Evolutionary conservation across 2,888 invertebrate genomes (phyloP), one percentile per base, ranked within the genome.

Genomic region (Glomeris marginata): DNA sequence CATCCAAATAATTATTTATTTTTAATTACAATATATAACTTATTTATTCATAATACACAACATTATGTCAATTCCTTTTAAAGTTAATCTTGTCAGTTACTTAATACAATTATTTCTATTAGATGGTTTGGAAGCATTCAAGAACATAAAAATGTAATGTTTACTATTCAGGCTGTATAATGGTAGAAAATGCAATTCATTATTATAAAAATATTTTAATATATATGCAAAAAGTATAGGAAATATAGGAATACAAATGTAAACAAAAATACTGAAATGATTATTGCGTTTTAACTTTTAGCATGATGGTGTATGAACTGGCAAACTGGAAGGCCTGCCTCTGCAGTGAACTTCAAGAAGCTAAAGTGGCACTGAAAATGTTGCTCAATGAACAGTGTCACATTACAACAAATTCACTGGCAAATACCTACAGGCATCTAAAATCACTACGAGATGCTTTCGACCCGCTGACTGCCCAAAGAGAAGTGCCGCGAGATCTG

Each of bases 271-370:
- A 36, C 20, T 35, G 36, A 16, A 35, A 13, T 22, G 28, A 18
- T n/a, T 35, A 34, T 22, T n/a, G 18, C 41, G 22, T 34, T 41
- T 28, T 21, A n/a, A 21, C n/a, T 2, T 35, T 35, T 62, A 90
- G 91, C 65, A 76, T 91, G 51, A 85, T 92, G 82, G 83, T 90
- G 1, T 91, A 92, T 69, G 91, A 92, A 69, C 67, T 91, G 56
- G 88, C 88, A 0, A 75, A 79, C 58, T 86, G 86, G 77, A 88
- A 90, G 65, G 83, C 83, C 44, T 75, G 79, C 49, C 70, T 90
- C 21, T 77, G 77, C 10, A 79, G 80, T 57, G 75, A 80, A 64
- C 75, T 78, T 46, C 75, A 76, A 33, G 80, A 79, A 56, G 68
- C 82, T 49, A 78, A 83, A 63, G 77, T 78, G 63, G 74, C 77